These are phyloP conservation scores for Philopotamus ludificatus DNA, from an alignment of 1,140 invertebrate genomes.

Conservation along the genomic window DNA sequence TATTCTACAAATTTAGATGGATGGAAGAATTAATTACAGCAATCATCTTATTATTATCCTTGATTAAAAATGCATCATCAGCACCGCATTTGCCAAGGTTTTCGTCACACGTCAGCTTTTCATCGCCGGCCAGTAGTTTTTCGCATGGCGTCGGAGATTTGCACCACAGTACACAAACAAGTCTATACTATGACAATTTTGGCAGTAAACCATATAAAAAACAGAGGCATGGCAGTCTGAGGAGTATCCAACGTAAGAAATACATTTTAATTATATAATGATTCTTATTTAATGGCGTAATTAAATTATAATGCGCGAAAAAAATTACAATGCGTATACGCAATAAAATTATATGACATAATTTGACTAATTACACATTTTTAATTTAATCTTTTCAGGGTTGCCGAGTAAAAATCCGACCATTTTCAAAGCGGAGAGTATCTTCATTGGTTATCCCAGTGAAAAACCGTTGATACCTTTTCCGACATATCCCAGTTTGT, in stretches of 20 bases:
- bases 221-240: slow-evolving; percentile 32
- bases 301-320: too few relatives aligned
- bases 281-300: too few relatives aligned
- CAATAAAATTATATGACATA: too few relatives aligned
- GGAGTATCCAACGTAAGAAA: slow-evolving; percentile 39
- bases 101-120: slow-evolving; percentile 51
- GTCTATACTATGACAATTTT: slow-evolving; percentile 4
- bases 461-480: slow-evolving; percentile 32
- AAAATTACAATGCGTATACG: too few relatives aligned
- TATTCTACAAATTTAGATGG: not conserved
- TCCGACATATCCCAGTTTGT: slow-evolving; percentile 15
- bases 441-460: slow-evolving; percentile 37
- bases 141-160: slow-evolving; percentile 53
- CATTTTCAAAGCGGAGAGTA: slow-evolving; percentile 7
- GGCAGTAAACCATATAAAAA: slow-evolving; percentile 40
- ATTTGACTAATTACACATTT: too few relatives aligned
- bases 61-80: not conserved
- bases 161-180: too few relatives aligned
- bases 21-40: not conserved
- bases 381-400: not conserved
- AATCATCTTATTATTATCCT: not conserved
- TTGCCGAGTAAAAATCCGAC: not conserved
- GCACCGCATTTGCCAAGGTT: slow-evolving; percentile 44
- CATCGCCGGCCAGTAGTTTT: slow-evolving; percentile 50
- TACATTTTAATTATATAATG: too few relatives aligned